Evolutionary conservation across 2,797 vertebrate species (phyloP).

Genomic region (Microctenopoma steveboyesi): DNA sequence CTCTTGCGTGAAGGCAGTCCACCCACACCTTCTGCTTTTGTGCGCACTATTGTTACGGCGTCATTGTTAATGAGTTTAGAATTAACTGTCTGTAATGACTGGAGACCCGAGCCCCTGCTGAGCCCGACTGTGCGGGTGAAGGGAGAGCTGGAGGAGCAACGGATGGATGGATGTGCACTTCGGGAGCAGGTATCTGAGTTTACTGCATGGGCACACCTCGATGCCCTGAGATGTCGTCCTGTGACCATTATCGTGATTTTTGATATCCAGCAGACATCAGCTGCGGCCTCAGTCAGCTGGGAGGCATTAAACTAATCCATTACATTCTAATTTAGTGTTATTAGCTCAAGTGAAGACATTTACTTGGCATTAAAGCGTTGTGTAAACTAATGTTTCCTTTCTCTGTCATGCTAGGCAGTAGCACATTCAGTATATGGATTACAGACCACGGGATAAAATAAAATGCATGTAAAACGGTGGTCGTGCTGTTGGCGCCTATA

Average conservation of each 20-base stretch:
- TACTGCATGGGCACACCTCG: conserved; percentile 3
- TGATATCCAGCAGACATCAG: conserved; percentile 34
- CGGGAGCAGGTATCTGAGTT: conserved; percentile 31
- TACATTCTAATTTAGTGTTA: conserved; percentile 6
- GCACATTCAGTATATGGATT: too few species aligned
- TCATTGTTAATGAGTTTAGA: conserved; percentile 77
- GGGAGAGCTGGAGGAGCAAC: conserved; percentile 44
- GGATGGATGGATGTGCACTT: conserved; percentile 35
- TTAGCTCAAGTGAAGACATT: conserved; percentile 13
- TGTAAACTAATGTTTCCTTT: conserved; percentile 2
- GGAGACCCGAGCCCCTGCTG: conserved; percentile 61
- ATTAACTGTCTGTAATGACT: conserved; percentile 71
- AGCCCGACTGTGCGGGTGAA: conserved; percentile 67
- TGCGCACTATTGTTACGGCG: conserved; percentile 67
- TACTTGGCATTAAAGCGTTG: not conserved
- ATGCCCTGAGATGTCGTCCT: conserved; percentile 38
- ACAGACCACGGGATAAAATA: too few species aligned
- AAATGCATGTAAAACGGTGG: too few species aligned
- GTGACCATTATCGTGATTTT: conserved; percentile 33
- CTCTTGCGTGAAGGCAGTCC: conserved; percentile 57
- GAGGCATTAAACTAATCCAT: conserved; percentile 11
- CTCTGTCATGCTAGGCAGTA: not conserved
- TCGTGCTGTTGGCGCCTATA: too few species aligned
- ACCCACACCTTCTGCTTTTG: conserved; percentile 74
- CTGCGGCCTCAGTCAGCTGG: conserved; percentile 24